Evolutionary conservation across 2,797 vertebrate genomes (phyloP), one percentile per base, ranked within the genome.

Genomic region (Oreonectes daqikongensis): DNA sequence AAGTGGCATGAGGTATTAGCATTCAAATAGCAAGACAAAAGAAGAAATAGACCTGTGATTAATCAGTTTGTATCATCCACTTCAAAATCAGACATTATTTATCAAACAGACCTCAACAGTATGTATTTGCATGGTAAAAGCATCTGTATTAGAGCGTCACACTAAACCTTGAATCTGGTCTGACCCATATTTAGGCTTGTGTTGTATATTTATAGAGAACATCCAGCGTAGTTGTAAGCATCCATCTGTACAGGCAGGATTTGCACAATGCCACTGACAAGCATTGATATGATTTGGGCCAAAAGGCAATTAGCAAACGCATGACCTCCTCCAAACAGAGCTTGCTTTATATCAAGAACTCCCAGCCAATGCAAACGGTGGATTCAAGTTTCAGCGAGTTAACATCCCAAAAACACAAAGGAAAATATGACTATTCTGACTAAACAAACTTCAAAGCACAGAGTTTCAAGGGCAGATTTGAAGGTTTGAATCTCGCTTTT

Each of bases 291-390:
- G 72, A 81, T 79, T 74, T 73, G 30, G 66, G 66, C 74, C 79
- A 84, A 79, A 71, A 77, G 32, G 38, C 74, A 77, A 81, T 84
- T 83, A 81, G 77, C 53, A 70, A 74, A 77, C 64, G 65, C 77
- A 75, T 71, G 72, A 79, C 67, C 28, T 75, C 55, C 48, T 68
- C 65, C 38, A 59, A 61, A 63, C 70, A 75, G 61, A 68, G 61
- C 68, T 71, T 12, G 60, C 52, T 42, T 66, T 66, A 72, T 26
- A 72, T 24, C 35, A 64, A 73, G 35, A 70, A 44, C 63, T 72
- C 11, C 11, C 28, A 72, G 42, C 70, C 80, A 75, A 72, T 35
- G 46, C 69, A 77, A 76, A 73, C 48, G 38, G 67, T 32, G 6
- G 66, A 74, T 50, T 79, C 11, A 81, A 57, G 74, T 61, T 69